These are phyloP conservation scores for Thecophora atra DNA, from an alignment of 2,888 invertebrate genomes.

Conservation along the genomic window DNA sequence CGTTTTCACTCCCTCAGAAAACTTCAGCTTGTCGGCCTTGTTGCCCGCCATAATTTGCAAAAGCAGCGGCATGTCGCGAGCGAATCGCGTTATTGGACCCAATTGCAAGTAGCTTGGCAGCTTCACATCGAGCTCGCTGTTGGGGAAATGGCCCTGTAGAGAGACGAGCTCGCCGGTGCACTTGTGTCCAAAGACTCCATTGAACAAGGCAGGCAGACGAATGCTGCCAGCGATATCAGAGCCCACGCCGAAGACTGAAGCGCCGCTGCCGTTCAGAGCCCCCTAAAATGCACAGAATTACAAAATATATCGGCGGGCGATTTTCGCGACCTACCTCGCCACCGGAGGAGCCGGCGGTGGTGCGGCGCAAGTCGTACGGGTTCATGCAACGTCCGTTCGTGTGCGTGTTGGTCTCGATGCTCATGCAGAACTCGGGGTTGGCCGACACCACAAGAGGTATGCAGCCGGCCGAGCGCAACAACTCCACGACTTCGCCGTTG, in stretches of 20 bases:
- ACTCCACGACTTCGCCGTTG: conserved; percentile 76
- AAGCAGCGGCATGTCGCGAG: conserved; percentile 78
- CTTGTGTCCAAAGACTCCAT: conserved; percentile 89
- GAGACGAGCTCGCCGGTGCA: conserved; percentile 76
- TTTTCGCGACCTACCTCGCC: conserved; percentile 69
- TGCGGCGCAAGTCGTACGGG: conserved; percentile 80
- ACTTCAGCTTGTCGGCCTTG: conserved; percentile 64
- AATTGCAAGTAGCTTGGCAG: conserved; percentile 69
- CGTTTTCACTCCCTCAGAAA: conserved; percentile 67
- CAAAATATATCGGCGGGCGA: too few species aligned
- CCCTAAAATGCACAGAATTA: conserved; percentile 62
- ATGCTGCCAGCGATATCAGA: conserved; percentile 91
- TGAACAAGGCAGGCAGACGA: conserved; percentile 83
- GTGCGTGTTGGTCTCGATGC: conserved; percentile 85
- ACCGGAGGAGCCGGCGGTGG: conserved; percentile 90
- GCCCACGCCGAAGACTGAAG: conserved; percentile 79
- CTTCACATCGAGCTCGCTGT: conserved; percentile 64
- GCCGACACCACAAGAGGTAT: conserved; percentile 86
- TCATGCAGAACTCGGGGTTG: conserved; percentile 88
- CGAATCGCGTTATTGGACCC: conserved; percentile 82
- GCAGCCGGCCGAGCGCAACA: conserved; percentile 77
- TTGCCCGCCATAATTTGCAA: conserved; percentile 72
- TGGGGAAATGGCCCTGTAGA: conserved; percentile 73
- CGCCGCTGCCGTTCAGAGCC: conserved; percentile 78
- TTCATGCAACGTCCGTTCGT: conserved; percentile 83